phyloP scores from a whole-genome alignment of 2,888 invertebrate species.

The Elysia crispata region DNA sequence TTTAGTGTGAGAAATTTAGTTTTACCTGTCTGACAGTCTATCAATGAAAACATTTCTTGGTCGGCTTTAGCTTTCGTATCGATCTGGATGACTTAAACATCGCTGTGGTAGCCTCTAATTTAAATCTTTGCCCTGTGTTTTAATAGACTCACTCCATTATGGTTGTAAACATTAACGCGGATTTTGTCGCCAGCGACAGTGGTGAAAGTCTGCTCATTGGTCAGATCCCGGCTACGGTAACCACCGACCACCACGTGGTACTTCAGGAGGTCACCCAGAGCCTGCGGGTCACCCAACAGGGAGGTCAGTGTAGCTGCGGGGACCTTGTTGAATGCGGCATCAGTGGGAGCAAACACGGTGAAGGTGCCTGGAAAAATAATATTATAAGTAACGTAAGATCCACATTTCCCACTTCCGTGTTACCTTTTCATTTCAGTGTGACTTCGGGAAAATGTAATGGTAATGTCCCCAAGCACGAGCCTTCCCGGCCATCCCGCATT shows the following conservation, averaged over 20 bases:
- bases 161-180: slow-evolving; percentile 25
- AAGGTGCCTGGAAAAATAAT: slow-evolving; percentile 25
- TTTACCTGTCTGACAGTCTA: no score
- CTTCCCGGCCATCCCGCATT: no score
- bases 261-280: slow-evolving; percentile 37
- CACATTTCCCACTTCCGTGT: no score
- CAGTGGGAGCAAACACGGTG: slow-evolving; percentile 46
- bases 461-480: no score
- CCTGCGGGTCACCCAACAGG: slow-evolving; percentile 5
- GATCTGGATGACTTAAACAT: no score
- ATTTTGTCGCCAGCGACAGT: slow-evolving; percentile 34
- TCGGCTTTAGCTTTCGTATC: no score
- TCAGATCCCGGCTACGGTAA: slow-evolving; percentile 17
- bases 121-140: no score
- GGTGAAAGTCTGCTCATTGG: slow-evolving; percentile 26
- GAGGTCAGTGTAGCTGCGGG: neutral
- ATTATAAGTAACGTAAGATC: neutral
- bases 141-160: slow-evolving; percentile 25
- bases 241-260: slow-evolving; percentile 42
- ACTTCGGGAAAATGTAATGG: no score
- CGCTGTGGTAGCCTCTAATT: no score
- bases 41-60: no score
- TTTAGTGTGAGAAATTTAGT: no score
- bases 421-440: no score
- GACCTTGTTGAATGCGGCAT: slow-evolving; percentile 42